Evolutionary conservation across 2,797 vertebrate species (phyloP).

Genomic region (Pangasius sanitwongsei): DNA sequence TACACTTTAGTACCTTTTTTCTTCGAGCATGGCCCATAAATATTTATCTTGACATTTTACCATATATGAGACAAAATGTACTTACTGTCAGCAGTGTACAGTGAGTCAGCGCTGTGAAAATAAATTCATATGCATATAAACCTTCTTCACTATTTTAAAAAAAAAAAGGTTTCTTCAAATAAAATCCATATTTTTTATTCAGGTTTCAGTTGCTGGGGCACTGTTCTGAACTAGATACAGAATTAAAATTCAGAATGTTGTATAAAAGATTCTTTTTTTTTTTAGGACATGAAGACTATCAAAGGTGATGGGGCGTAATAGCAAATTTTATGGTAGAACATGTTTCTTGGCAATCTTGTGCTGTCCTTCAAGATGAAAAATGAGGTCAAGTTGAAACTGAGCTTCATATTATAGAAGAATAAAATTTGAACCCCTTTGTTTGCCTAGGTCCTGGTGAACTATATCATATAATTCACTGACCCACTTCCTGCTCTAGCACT

Average conservation of each 20-base stretch:
- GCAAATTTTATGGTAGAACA: background rate
- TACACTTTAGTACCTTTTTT: background rate
- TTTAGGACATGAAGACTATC: background rate
- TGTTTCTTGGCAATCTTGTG: slow-evolving; percentile 26
- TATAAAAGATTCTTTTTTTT: background rate
- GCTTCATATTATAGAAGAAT: slow-evolving; percentile 25
- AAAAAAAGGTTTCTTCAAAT: background rate
- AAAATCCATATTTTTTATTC: background rate
- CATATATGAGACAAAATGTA: background rate
- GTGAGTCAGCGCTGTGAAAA: background rate
- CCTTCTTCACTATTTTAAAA: background rate
- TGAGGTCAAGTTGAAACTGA: slow-evolving; percentile 12
- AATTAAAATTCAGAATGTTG: slow-evolving; percentile 1
- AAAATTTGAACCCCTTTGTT: slow-evolving; percentile 19
- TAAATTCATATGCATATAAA: background rate
- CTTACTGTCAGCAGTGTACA: background rate
- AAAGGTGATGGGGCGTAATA: background rate
- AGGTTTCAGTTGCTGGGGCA: background rate
- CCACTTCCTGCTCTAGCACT: slow-evolving; percentile 18
- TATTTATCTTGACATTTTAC: slow-evolving; percentile 23
- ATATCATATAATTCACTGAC: slow-evolving; percentile 6
- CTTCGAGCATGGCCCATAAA: background rate
- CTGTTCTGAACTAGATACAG: background rate
- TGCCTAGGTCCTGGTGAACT: background rate
- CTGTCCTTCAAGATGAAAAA: slow-evolving; percentile 28